Conservation (phyloP, 2,888 invertebrate genomes). For the Stenodema calcarata region DNA sequence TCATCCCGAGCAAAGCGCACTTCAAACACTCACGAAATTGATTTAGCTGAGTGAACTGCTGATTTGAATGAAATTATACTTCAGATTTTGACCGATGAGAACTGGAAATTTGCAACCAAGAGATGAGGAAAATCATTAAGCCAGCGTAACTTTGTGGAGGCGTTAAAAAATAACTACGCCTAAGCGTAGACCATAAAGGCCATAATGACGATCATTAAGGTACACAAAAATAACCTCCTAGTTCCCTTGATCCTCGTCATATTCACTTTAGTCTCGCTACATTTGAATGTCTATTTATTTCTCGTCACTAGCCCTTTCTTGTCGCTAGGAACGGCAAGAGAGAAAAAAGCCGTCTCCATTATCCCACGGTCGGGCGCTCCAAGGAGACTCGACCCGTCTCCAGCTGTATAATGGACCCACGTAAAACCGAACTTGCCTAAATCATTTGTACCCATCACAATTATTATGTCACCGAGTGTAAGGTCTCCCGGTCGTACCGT, state of each 20-base stretch:
- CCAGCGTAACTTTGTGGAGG: not conserved
- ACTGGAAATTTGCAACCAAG: not conserved
- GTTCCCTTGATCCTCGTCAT: not conserved
- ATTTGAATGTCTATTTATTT: constrained; percentile 36
- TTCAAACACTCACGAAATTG: no score
- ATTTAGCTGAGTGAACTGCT: no score
- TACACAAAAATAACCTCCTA: not conserved
- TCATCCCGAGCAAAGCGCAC: no score
- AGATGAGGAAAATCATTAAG: not conserved
- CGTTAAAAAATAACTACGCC: not conserved
- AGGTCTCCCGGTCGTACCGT: no score
- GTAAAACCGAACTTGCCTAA: not conserved
- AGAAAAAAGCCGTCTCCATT: not conserved
- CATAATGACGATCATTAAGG: not conserved
- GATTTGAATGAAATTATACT: no score
- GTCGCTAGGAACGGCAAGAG: not conserved
- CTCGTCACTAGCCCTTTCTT: constrained; percentile 5
- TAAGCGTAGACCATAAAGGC: not conserved
- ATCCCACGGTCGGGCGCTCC: not conserved
- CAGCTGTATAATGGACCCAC: not conserved
- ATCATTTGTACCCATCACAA: not conserved
- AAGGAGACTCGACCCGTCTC: not conserved
- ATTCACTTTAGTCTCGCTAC: constrained; percentile 34
- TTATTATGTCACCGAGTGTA: not conserved
- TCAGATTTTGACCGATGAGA: no score